Conservation (phyloP, 2,797 vertebrate species). For the Tragopan temminckii region DNA sequence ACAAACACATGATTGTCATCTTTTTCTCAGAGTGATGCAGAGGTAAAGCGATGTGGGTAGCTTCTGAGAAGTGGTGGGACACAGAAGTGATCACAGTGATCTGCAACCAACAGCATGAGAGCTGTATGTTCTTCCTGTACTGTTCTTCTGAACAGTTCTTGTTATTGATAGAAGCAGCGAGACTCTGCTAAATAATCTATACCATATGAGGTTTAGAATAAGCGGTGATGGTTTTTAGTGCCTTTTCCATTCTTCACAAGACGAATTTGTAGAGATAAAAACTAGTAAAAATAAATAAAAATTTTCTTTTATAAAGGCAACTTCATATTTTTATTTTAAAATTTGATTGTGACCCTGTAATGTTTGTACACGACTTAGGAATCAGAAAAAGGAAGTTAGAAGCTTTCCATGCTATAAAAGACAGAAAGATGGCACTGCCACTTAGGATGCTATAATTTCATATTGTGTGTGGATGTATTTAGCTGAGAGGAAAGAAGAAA, state of each 20-base stretch:
- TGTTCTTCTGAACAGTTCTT: neutral
- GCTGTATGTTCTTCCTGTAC: neutral
- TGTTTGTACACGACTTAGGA: neutral
- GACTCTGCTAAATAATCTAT: constrained; percentile 28
- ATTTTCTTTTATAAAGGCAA: neutral
- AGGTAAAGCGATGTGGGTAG: neutral
- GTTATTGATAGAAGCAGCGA: constrained; percentile 39
- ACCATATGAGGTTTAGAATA: constrained; percentile 27
- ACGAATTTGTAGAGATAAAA: constrained; percentile 11
- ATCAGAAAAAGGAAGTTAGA: neutral
- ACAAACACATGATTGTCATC: constrained; percentile 1
- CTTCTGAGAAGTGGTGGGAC: constrained; percentile 17
- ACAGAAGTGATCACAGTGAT: no score
- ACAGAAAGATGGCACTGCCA: neutral
- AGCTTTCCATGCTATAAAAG: neutral
- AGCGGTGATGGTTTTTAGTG: constrained; percentile 35
- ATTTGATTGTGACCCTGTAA: neutral
- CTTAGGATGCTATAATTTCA: neutral
- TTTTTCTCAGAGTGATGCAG: neutral
- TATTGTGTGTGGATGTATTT: neutral
- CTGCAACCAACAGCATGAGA: neutral
- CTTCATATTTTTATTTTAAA: neutral
- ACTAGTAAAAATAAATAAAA: neutral
- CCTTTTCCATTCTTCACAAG: constrained; percentile 38
- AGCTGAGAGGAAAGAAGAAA: neutral